phyloP scores from a whole-genome alignment of 2,888 invertebrate genomes.

The Troilus luridus region DNA sequence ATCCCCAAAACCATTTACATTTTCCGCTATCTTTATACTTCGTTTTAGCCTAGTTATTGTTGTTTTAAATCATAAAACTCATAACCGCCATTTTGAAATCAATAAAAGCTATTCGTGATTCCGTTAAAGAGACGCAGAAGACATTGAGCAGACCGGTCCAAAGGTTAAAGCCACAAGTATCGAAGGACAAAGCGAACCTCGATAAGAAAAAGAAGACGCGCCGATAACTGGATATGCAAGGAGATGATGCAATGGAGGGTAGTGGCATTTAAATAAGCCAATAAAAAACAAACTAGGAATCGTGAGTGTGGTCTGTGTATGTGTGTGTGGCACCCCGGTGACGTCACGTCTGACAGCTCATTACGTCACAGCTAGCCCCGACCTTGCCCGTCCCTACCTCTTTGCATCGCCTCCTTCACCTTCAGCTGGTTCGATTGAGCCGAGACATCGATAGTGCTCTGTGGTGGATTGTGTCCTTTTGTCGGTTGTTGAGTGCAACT shows the following conservation, averaged over 20 bases:
- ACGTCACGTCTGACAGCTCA: background rate
- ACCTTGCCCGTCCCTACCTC: constrained; percentile 6
- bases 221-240: background rate
- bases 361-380: background rate
- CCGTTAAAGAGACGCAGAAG: background rate
- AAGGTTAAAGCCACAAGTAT: background rate
- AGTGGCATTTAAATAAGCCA: background rate
- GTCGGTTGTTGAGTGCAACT: background rate
- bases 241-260: background rate
- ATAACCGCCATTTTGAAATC: no score
- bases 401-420: background rate
- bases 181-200: background rate
- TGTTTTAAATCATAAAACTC: no score
- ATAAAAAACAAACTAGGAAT: background rate
- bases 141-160: background rate
- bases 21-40: no score
- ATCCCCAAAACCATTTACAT: no score
- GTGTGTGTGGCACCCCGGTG: background rate
- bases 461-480: background rate
- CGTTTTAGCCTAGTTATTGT: no score
- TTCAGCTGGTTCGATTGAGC: background rate
- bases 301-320: background rate
- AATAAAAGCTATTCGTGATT: background rate
- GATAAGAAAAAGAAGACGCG: background rate
- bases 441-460: background rate